Evolutionary conservation across 1,140 invertebrate genomes (phyloP), one percentile per base, ranked within the genome.

Genomic region (Pogonognathellus flavescens): DNA sequence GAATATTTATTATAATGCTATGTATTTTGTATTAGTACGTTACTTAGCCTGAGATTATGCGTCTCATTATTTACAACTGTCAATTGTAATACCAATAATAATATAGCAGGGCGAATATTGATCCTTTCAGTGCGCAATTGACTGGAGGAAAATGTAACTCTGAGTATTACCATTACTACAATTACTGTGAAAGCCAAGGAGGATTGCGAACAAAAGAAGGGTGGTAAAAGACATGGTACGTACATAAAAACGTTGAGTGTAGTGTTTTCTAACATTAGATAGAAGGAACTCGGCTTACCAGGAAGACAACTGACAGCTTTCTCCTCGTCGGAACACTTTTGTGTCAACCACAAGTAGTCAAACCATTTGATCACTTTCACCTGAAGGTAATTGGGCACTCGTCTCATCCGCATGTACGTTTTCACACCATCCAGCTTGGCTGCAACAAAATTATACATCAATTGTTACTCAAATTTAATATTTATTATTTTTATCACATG

Each of bases 361-460:
- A 99, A 99, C 98, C 98, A 99, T 91, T 98, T 97, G 91, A 99
- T 99, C 80, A 99, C 98, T 91, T 99, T 98, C 88, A 98, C 96
- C 70, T 76, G 70, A 76, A 76, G 93, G 91, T 97, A 96, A 88
- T 95, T 95, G 13, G 98, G 97, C 70, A 99, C 97, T 88, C 97
- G 93, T 80, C 97, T 93, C 95, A 99, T 97, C 82, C 97, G 92
- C 98, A 99, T 99, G 91, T 99, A 99, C 1, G 98, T 99, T 92
- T 99, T 99, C 52, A 99, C 97, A 13, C 96, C 97, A 89, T 99
- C 98, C 89, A 99, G 92, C 93, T 98, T 98, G 41, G 97, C 98
- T 99, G 93, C 9, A 94, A 95, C 88, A 91, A 91, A 89, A 89
- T 72, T 89, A 86, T 89, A 41, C 20, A 31, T 10, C 18, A 41